Evolutionary conservation across 2,113 vertebrate genomes (phyloP), one percentile per base, ranked within the genome.

Genomic region (Callorhinus ursinus): DNA sequence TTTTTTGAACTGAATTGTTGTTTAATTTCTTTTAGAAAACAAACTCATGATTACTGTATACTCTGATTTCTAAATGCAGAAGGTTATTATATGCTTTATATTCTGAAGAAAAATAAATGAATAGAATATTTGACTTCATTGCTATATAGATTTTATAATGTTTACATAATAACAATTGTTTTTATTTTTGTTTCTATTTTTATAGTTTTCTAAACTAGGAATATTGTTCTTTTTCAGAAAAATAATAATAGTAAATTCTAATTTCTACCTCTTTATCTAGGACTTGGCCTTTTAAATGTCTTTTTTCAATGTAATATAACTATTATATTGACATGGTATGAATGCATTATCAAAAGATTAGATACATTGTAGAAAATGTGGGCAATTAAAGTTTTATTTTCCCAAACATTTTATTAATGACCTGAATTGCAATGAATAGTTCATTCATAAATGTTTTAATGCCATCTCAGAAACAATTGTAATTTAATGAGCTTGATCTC

Each of bases 301-400:
- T 71, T 49, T 65, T 13, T 1, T 71, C 42, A 69, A 26, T 74
- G 33, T 80, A 22, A 7, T 33, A 1, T 83, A 91, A 36, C 14
- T 55, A 24, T 90, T 82, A 57, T 22, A 96, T 71, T 83, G 24
- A 16, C 18, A 39, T 26, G 46, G 4, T n/a, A 16, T 88, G 22
- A 82, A 51, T 53, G 7, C 10, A 39, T 24, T 82, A 14, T 93
- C 36, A 31, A 55, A 79, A 53, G 42, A 24, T 85, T 85, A 26
- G 9, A 33, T 67, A 76, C 18, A 74, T 74, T 85, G 9, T 14
- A 85, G 31, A 94, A 88, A 86, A 86, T 86, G 3, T 72, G 9
- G 81, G 85, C 1, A 96, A n/a, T 77, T 46, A 31, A 84, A 69
- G 18, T 82, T 88, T 57, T 42, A 84, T 80, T 94, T 96, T 76